Evolutionary conservation across 2,113 vertebrate species (phyloP), one percentile per base, ranked within the genome.

Genomic region (Willisornis vidua): DNA sequence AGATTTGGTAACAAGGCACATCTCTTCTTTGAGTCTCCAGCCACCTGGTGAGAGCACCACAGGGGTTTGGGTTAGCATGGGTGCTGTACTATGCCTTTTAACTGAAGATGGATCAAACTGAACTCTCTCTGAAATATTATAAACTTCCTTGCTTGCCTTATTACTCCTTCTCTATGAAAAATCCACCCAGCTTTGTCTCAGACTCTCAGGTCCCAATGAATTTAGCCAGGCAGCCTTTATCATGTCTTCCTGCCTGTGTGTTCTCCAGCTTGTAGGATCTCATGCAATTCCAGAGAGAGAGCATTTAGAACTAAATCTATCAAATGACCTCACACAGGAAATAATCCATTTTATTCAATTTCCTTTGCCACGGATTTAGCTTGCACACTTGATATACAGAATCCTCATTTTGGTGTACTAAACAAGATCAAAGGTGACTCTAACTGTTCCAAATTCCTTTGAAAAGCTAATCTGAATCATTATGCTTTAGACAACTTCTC

Each of bases 381-480:
- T 90, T 37, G 35, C 39, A 77, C 59, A 73, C 37, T 92, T 92
- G 57, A 88, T 93, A 77, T 29, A 94, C 45, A 92, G 67, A 89
- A 85, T 93, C 67, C 63, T 86, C 67, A 58, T 92, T 94, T 89
- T 96, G 65, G 71, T 83, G 19, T 71, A 83, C 91, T 92, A 95
- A 95, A 94, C 77, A 95, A 96, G 97, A 96, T 95, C 95, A 97
- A 96, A 96, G 88, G 67, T 97, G 93, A 63, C 28, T 80, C 72
- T 91, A 55, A 87, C 74, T 91, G 72, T 87, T 87, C 71, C 59
- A 80, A 81, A 72, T 92, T 92, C 71, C 49, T 92, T 94, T 96
- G 88, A 96, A 95, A 94, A 97, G 51, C 65, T 94, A 94, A 95
- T 96, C 90, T 93, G 80, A 90, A 84, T 92, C 93, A 93, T 87